These are phyloP conservation scores for Actenoides hombroni DNA, from an alignment of 2,113 vertebrate species.

Conservation along the genomic window DNA sequence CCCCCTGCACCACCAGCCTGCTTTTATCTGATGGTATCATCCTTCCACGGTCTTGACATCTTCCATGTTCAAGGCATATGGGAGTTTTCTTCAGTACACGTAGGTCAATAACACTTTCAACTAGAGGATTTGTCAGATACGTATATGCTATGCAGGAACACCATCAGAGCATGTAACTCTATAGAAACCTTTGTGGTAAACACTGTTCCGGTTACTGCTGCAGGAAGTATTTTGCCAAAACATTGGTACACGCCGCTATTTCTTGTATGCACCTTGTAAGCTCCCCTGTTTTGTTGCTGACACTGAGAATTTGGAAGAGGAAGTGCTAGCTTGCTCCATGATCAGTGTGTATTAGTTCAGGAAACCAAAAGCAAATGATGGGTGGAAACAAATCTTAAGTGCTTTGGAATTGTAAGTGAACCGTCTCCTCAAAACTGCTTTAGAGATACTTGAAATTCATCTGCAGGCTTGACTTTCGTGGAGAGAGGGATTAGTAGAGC, in stretches of 20 bases:
- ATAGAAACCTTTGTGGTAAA: neutral
- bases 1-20: neutral
- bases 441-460: neutral
- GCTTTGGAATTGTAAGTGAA: neutral
- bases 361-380: neutral
- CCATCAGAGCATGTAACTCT: neutral
- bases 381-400: neutral
- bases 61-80: neutral
- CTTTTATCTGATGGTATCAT: rapidly evolving
- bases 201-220: neutral
- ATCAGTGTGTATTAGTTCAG: neutral
- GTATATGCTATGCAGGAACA: neutral
- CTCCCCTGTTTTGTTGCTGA: neutral
- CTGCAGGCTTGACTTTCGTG: neutral
- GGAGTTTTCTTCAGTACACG: rapidly evolving
- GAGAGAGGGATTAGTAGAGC: neutral
- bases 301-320: neutral
- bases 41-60: neutral
- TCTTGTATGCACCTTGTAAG: neutral
- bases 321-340: neutral
- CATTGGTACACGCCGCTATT: neutral
- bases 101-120: neutral
- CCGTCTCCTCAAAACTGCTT: neutral
- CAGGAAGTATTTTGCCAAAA: neutral
- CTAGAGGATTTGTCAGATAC: neutral